phyloP scores from a whole-genome alignment of 2,113 vertebrate species.

The Rutilus rutilus region DNA sequence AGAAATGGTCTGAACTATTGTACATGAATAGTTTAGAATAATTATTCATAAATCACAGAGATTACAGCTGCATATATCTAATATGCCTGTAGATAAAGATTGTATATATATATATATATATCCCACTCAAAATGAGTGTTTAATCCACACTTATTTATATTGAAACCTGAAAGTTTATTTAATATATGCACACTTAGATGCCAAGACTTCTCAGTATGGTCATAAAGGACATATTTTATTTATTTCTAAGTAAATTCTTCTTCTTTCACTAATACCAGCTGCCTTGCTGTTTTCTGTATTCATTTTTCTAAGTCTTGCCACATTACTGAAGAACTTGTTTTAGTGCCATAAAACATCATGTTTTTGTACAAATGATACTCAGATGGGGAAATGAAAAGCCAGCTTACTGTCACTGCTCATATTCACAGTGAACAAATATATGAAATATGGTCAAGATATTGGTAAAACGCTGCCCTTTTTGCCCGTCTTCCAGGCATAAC shows the following conservation, averaged over 20 bases:
- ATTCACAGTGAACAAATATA: not conserved
- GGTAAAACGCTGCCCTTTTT: no score
- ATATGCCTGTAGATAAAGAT: conserved; percentile 46
- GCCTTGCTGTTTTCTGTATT: conserved; percentile 42
- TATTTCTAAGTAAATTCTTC: conserved; percentile 25
- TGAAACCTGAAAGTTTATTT: conserved; percentile 40
- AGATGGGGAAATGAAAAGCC: conserved; percentile 7
- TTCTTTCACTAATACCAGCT: conserved; percentile 39
- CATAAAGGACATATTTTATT: conserved; percentile 6
- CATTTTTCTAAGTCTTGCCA: conserved; percentile 9
- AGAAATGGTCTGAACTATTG: not conserved
- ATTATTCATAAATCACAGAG: not conserved
- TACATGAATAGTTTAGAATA: not conserved
- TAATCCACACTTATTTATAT: conserved; percentile 51
- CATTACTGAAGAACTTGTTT: not conserved
- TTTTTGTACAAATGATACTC: conserved; percentile 32
- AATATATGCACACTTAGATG: conserved; percentile 41
- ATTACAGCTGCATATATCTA: conserved; percentile 31
- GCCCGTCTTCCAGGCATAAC: not conserved
- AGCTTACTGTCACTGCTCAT: not conserved
- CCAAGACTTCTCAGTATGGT: conserved; percentile 32
- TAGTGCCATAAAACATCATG: conserved; percentile 23
- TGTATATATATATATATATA: conserved; percentile 53
- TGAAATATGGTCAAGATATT: not conserved
- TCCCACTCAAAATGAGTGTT: conserved; percentile 49